These are phyloP conservation scores for Lasiurus cinereus DNA, from an alignment of 2,113 vertebrate genomes.

Conservation along the genomic window DNA sequence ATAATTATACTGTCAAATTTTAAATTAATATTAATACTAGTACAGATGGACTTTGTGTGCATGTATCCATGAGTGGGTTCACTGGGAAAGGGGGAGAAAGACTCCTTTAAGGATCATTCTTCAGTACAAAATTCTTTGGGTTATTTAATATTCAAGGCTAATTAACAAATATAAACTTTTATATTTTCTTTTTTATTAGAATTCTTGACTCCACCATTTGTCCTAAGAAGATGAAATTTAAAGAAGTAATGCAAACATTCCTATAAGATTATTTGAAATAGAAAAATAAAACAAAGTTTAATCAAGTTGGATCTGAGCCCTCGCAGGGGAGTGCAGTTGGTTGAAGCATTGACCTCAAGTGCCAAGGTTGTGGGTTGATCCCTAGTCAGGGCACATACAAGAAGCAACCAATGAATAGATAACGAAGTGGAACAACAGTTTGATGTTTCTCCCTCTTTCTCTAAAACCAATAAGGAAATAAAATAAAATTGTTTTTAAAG, in stretches of 20 bases:
- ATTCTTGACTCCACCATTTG: not conserved
- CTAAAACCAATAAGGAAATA: too few relatives aligned
- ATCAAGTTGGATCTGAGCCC: not conserved
- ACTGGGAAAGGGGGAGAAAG: not conserved
- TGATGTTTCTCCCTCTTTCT: too few relatives aligned
- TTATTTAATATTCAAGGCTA: constrained; percentile 10
- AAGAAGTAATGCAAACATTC: constrained; percentile 35
- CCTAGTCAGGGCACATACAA: too few relatives aligned
- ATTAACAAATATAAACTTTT: not conserved
- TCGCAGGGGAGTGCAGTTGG: too few relatives aligned
- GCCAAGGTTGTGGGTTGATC: too few relatives aligned
- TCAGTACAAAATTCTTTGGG: constrained; percentile 10
- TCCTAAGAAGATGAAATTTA: constrained; percentile 45
- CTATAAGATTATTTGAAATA: constrained; percentile 27
- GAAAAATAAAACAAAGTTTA: constrained; percentile 55
- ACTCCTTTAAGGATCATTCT: constrained; percentile 21
- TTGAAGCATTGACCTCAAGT: too few relatives aligned
- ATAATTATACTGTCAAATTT: constrained; percentile 44
- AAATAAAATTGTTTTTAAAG: too few relatives aligned
- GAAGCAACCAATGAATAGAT: too few relatives aligned
- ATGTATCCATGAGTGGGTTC: not conserved
- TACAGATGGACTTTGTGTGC: constrained; percentile 26
- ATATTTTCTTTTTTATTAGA: not conserved
- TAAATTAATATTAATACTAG: constrained; percentile 49
- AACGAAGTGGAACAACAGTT: too few relatives aligned